Conservation (phyloP, 2,113 vertebrate genomes). For the Cichladusa arquata region DNA sequence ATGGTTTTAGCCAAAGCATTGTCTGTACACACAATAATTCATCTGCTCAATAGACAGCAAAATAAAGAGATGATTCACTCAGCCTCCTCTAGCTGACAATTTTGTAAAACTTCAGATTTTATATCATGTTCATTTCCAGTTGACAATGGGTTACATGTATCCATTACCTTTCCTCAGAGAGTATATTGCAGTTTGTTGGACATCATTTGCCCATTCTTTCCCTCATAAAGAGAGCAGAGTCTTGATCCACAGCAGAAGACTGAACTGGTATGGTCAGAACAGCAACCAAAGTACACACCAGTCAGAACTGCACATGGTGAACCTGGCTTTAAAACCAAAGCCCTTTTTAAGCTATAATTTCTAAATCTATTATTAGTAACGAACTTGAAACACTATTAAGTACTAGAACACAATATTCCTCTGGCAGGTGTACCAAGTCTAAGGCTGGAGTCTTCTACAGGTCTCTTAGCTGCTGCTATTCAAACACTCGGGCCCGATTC, state of each 20-base stretch:
- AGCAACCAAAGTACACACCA: background rate
- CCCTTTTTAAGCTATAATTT: background rate
- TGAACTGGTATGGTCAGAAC: background rate
- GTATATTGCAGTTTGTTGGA: background rate
- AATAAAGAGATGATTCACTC: background rate
- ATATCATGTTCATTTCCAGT: background rate
- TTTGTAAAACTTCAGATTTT: background rate
- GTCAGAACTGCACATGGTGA: background rate
- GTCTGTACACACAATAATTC: background rate
- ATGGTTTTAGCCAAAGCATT: background rate
- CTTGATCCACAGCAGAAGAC: background rate
- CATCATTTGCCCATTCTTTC: background rate
- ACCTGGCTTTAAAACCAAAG: background rate
- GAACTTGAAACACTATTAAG: background rate
- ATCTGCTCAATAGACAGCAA: background rate
- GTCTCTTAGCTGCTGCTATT: background rate
- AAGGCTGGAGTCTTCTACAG: background rate
- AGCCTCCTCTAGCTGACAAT: background rate
- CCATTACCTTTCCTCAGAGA: background rate
- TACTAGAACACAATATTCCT: background rate
- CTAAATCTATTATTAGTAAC: background rate
- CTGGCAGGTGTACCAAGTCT: background rate
- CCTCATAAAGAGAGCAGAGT: background rate
- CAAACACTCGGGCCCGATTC: background rate
- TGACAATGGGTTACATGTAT: fast-evolving